Base-by-base conservation (phyloP, 2,888 invertebrate genomes). In the Tipula helvola region DNA sequence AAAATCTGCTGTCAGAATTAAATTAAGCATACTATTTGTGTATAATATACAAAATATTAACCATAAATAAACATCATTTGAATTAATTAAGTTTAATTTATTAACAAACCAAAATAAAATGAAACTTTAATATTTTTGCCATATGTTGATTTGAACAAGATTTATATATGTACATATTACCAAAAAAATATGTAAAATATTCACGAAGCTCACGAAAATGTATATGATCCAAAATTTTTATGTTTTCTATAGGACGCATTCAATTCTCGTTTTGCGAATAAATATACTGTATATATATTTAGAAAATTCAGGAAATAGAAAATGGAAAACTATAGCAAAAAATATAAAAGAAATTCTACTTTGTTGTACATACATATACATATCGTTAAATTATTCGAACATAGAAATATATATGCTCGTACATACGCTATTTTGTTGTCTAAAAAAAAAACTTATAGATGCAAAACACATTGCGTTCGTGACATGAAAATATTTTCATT, bases 381-480 rank as follows among this genome's bases (percentile, higher is more conserved):
- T 28, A 71, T 71, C 71, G 71, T 71, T 71, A 71, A 71, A 71
- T 71, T 71, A 71, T 71, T 71, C 71, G 28, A 71, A 71, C 28
- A 71, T 71, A 28, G 10, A 16, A 16, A 71, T 28, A 28, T 28
- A 71, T 28, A 71, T 10, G 12, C 0, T n/a, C n/a, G n/a, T 52
- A 52, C 10, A 71, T 71, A 71, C 71, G 71, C 10, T 57, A 57
- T 57, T n/a, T 57, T 71, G 71, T 71, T 71, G 71, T 71, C 71
- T 71, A 28, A 28, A 28, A 28, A 71, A 71, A 71, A 71, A 71
- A 71, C 28, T 71, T 71, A 71, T 71, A 71, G 71, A 71, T 71
- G 71, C 71, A 71, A 71, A 71, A 71, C 71, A 71, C 71, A 71
- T 71, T 71, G 71, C 71, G 71, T 71, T 71, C 71, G 71, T 71